Conservation (phyloP, 2,113 vertebrate species). For the Nesogale talazaci region DNA sequence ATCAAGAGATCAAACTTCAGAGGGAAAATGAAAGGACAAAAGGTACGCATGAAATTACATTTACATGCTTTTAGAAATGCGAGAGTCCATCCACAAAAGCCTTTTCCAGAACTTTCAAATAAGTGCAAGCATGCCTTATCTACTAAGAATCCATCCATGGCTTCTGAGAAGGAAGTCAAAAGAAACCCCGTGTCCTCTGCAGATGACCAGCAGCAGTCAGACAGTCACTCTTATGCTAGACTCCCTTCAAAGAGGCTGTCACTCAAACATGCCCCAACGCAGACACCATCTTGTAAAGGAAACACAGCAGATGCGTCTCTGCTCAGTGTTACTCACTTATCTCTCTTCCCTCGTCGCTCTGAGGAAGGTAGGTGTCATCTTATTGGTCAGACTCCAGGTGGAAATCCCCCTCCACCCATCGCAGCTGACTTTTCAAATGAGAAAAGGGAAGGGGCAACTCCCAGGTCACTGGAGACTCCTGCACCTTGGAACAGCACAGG, state of each 20-base stretch:
- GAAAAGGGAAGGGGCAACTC: background rate
- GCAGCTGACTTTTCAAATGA: background rate
- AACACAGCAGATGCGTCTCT: background rate
- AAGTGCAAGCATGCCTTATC: background rate
- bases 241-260: background rate
- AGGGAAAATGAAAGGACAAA: slow-evolving; percentile 76
- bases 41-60: slow-evolving; percentile 89
- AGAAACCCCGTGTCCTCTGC: background rate
- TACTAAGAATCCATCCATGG: slow-evolving; percentile 60
- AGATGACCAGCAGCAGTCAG: background rate
- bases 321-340: background rate
- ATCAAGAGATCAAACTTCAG: slow-evolving; percentile 58
- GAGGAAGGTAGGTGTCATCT: background rate
- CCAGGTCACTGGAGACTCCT: background rate
- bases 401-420: background rate
- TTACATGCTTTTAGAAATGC: slow-evolving; percentile 86
- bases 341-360: background rate
- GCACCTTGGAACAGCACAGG: background rate
- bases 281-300: background rate
- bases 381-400: background rate
- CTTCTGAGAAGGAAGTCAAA: slow-evolving; percentile 55
- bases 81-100: slow-evolving; percentile 86
- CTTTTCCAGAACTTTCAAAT: background rate
- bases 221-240: background rate
- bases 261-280: background rate